A percentile compares a stretch with the other conserved stretches of the same genome.
Conservation (phyloP, 1,140 invertebrate species). For the Magallana angulata region DNA sequence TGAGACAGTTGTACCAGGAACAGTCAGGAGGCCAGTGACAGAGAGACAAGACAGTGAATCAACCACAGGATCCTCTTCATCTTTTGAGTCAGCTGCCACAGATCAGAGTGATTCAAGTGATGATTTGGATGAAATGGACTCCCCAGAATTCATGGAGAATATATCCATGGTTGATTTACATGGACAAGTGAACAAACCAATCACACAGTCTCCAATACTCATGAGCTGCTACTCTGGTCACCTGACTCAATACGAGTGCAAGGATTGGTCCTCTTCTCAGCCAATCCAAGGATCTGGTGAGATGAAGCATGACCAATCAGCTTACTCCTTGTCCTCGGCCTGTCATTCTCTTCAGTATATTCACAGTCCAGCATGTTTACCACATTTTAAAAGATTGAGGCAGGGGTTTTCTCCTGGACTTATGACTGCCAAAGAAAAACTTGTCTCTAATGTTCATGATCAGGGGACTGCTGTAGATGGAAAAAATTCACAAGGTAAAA, state of each 20-base stretch:
- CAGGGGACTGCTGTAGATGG: slow-evolving; percentile 20
- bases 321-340: slow-evolving; percentile 72
- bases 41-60: slow-evolving; percentile 56
- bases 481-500: neutral
- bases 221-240: slow-evolving; percentile 97
- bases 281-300: slow-evolving; percentile 53
- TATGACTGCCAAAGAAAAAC: slow-evolving; percentile 72
- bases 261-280: slow-evolving; percentile 76
- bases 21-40: slow-evolving; percentile 42
- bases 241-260: slow-evolving; percentile 88
- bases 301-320: slow-evolving; percentile 68
- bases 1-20: neutral
- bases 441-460: neutral
- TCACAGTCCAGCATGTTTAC: slow-evolving; percentile 69
- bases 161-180: slow-evolving; percentile 92
- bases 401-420: slow-evolving; percentile 79
- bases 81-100: slow-evolving; percentile 94
- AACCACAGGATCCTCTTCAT: slow-evolving; percentile 80
- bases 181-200: slow-evolving; percentile 96
- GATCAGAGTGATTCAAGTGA: slow-evolving; percentile 53
- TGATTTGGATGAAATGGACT: slow-evolving; percentile 47
- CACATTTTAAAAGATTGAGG: slow-evolving; percentile 70
- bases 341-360: slow-evolving; percentile 66
- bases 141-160: slow-evolving; percentile 61
- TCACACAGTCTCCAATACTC: slow-evolving; percentile 91